Base-by-base conservation (phyloP, 1,140 invertebrate species). In the Aphis gossypii region DNA sequence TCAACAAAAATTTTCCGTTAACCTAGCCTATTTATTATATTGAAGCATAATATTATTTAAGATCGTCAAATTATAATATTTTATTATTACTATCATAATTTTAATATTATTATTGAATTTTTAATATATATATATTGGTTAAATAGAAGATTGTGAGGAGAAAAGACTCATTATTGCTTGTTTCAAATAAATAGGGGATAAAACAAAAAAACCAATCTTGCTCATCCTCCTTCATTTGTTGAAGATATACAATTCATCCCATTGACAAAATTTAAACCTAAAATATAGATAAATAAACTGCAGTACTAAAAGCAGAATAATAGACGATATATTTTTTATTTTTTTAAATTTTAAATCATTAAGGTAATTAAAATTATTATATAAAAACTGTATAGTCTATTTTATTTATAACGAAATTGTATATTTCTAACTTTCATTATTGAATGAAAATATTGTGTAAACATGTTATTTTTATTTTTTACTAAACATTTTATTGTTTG, bases 401-500 rank as follows among this genome's bases (percentile, higher is more conserved):
- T 48, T 60, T 87, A 89, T 68, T 86, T 83, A 68, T 60, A 41
- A 91, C 86, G 56, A 48, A 94, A 86, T 89, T 94, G 54, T 76
- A 51, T 82, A 92, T 92, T 51, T 92, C 21, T 82, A 38, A 38
- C 51, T 54, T 30, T 84, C 76, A 54, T 94, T 76, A 76, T 94
- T 94, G 48, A 86, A 87, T 94, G 35, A 23, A 89, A 87, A 94
- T 94, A 89, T 88, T 88, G 82, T 93, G 83, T 90, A 93, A 92
- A 93, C 87, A 83, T 92, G 94, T 94, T 90, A 90, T 90, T 90
- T 94, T 94, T 91, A 93, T 89, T 94, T 94, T 92, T 92, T 91
- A 88, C 92, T 93, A 84, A 93, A 94, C 76, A 94, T 92, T 93
- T 94, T 93, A 86, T 94, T 94, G 91, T 83, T 93, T 93, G 91